A percentile compares a stretch with the other conserved stretches of the same genome.
Evolutionary conservation across 2,888 invertebrate species (phyloP).

Genomic region (Dyspetes luteomarginatus): DNA sequence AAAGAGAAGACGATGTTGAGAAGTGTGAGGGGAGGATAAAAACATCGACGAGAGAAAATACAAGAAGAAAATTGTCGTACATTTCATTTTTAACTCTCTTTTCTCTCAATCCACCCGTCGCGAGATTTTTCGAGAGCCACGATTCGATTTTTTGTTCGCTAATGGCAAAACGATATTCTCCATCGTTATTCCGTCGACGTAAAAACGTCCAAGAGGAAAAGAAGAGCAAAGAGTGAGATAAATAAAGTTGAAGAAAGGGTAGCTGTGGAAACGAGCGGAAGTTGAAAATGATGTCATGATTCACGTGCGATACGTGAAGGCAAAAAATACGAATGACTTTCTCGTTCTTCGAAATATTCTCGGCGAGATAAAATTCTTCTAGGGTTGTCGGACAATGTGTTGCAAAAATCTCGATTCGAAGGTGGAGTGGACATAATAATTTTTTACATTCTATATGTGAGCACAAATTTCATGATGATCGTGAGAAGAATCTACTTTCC

Average conservation of each 20-base stretch:
- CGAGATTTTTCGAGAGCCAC: conserved; percentile 6
- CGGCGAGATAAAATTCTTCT: neutral
- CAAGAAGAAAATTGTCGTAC: neutral
- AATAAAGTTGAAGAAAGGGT: neutral
- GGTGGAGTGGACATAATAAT: no score
- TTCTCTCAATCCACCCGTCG: neutral
- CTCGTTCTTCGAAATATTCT: neutral
- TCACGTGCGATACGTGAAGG: neutral
- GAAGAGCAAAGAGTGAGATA: neutral
- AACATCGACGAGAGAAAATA: conserved; percentile 14
- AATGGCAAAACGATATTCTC: conserved; percentile 43
- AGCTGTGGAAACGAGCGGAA: neutral
- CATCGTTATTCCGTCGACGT: conserved; percentile 5
- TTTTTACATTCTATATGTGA: no score
- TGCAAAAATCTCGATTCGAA: no score
- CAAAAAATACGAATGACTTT: neutral
- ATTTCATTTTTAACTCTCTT: conserved; percentile 20
- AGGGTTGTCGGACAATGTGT: no score
- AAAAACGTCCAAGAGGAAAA: conserved; percentile 19
- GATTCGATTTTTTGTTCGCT: neutral
- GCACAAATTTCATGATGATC: no score
- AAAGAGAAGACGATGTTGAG: neutral
- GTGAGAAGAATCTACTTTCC: no score
- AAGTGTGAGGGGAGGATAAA: neutral
- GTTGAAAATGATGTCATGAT: neutral